Percentiles rank a stretch among this genome's conserved stretches.
Conservation (phyloP, 2,888 invertebrate genomes). For the Drosophila ustulata region DNA sequence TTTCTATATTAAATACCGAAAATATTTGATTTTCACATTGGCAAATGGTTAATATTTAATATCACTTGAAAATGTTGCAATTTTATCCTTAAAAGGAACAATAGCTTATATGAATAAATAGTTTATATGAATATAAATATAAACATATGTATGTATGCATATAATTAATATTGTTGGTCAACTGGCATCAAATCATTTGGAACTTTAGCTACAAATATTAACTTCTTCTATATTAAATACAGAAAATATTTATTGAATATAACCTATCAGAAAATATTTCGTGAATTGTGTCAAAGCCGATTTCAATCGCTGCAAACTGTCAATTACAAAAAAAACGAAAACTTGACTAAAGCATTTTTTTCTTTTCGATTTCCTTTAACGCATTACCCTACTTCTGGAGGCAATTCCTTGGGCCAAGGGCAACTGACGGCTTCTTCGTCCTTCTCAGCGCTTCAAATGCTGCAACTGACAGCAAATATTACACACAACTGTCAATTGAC, state of each 20-base stretch:
- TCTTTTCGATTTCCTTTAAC: conserved; percentile 30
- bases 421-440: conserved; percentile 29
- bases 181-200: no score
- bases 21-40: no score
- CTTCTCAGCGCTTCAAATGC: conserved; percentile 70
- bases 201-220: neutral
- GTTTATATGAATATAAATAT: no score
- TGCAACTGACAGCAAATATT: conserved; percentile 85
- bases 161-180: no score
- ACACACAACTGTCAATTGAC: conserved; percentile 83
- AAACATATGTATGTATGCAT: no score
- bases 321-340: conserved; percentile 19
- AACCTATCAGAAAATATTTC: neutral
- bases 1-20: no score
- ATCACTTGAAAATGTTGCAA: no score
- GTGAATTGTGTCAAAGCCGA: neutral
- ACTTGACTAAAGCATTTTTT: neutral
- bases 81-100: no score
- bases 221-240: neutral
- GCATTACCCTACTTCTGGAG: conserved; percentile 40
- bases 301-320: conserved; percentile 16
- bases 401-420: conserved; percentile 25
- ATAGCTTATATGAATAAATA: no score
- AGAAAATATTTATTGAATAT: neutral
- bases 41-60: no score